Evolutionary conservation across 2,113 vertebrate species (phyloP).

Genomic region (Microtus richardsoni): DNA sequence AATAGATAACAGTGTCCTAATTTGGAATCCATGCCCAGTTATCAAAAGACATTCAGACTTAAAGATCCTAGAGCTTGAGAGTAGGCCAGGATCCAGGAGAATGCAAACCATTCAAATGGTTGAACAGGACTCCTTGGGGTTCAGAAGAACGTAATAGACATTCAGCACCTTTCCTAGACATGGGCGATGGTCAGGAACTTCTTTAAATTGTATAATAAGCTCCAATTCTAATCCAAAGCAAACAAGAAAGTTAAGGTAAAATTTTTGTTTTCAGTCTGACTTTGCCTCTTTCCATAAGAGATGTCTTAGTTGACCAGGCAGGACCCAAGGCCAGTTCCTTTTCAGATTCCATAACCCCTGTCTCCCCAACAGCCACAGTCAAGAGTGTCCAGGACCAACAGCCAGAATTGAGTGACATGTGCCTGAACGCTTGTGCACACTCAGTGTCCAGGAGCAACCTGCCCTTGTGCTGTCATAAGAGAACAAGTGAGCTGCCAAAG

Average conservation of each 20-base stretch:
- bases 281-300: background rate
- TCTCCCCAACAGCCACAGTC: background rate
- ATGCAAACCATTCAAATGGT: background rate
- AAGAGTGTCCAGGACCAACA: no score
- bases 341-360: no score
- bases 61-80: background rate
- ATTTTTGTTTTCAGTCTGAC: background rate
- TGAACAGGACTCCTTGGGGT: background rate
- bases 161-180: background rate
- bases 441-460: accelerated
- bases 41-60: background rate
- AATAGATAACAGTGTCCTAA: background rate
- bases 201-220: background rate
- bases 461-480: no score
- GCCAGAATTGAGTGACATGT: no score
- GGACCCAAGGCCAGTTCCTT: background rate
- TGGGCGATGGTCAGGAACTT: background rate
- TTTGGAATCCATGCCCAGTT: background rate
- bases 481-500: background rate
- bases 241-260: background rate
- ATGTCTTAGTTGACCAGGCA: background rate
- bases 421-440: no score
- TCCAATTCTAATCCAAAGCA: background rate
- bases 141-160: background rate
- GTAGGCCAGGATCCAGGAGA: background rate